Base-by-base conservation (phyloP, 2,797 vertebrate genomes). In the Phoxinus dragarum region DNA sequence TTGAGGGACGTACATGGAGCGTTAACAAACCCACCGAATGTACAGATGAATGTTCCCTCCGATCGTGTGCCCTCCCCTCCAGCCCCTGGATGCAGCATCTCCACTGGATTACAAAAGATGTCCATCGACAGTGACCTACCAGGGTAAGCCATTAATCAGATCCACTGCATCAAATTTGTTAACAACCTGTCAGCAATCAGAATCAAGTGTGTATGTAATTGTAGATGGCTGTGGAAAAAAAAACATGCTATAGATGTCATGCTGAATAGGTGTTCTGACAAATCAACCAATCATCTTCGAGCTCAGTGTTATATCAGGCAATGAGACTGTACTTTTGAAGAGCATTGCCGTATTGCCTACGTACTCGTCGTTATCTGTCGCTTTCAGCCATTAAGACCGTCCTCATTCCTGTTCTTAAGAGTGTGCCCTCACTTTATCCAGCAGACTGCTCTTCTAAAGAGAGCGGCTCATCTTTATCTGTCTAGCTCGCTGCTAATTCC, bases 41-140 rank as follows among this genome's bases (percentile, higher is more conserved):
- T 96, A 88, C 96, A 96, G 90, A 94, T 97, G 82, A 92, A 96
- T 0, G 89, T 94, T 69, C 92, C 91, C 0, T 90, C 95, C 0
- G 97, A 99, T 69, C 96, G 92, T 6, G 71, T 94, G 38, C 95
- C 94, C 4, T 96, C 97, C 6, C 96, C 97, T 0, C 96, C 97
- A 0, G 95, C 90, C 9, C 94, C 97, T 0, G 88, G 96, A 91
- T 95, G 95, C 89, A 97, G 97, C 94, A 97, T 99, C 94, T 98
- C 98, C 0, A 94, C 95, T 0, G 97, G 98, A 74, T 94, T 99
- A 52, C 97, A 99, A 93, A 99, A 99, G 95, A 98, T 99, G 97
- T 97, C 97, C 91, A 98, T 99, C 19, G 98, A 99, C 92, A 99
- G 95, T 4, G 98, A 99, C 82, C 93, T 99, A 19, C 95, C 98